Evolutionary conservation across 2,113 vertebrate genomes (phyloP).

Genomic region (human): GRCh38 chr4:172418001-172418500

Average conservation of each 20-base stretch:
- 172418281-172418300: background rate
- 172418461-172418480: background rate
- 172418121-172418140: background rate
- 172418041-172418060: background rate
- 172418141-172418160: background rate
- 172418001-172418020: background rate
- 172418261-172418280: background rate
- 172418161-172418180: background rate
- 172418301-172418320: background rate
- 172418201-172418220: background rate
- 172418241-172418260: background rate
- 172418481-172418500: background rate
- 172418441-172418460: background rate
- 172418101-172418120: background rate
- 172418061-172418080: background rate
- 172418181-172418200: conserved; percentile 4
- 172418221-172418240: background rate
- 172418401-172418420: background rate
- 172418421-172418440: background rate
- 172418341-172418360: background rate
- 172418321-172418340: background rate
- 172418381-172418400: background rate
- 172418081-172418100: background rate
- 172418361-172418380: background rate
- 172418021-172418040: background rate